Evolutionary conservation across 1,140 invertebrate species (phyloP).

Genomic region (Phymorhynchus buccinoides): DNA sequence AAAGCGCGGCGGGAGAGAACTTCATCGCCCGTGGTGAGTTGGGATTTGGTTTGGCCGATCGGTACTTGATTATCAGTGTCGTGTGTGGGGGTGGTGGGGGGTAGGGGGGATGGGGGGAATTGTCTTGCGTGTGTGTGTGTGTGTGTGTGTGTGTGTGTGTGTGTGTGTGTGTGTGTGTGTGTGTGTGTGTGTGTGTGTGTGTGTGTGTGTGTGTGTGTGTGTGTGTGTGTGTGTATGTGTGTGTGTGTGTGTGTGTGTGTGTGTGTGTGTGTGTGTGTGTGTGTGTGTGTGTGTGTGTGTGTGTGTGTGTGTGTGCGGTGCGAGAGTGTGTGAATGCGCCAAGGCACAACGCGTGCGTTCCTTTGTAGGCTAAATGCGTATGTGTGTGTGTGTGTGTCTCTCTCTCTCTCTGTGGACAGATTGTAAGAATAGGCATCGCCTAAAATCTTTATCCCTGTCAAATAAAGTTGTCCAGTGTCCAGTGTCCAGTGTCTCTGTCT

Average conservation of each 20-base stretch:
- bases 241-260: conserved; percentile 12
- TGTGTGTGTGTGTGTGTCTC: conserved; percentile 3
- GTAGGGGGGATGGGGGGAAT: no score
- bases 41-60: no score
- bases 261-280: background rate
- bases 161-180: conserved; percentile 2
- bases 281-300: background rate
- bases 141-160: background rate
- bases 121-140: background rate
- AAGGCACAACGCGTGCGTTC: no score
- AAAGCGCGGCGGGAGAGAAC: conserved; percentile 22
- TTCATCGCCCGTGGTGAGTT: conserved; percentile 35
- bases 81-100: no score
- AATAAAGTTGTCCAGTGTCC: no score
- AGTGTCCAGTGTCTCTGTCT: no score
- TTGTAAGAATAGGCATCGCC: no score
- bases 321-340: no score
- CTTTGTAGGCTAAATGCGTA: no score
- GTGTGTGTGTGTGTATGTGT: background rate
- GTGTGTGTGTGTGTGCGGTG: conserved; percentile 2
- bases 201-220: conserved; percentile 1
- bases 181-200: background rate
- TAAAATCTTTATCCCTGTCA: no score
- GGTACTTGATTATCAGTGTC: no score
- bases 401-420: no score